phyloP scores from a whole-genome alignment of 2,888 invertebrate genomes.

The Acanthosepion lycidas region DNA sequence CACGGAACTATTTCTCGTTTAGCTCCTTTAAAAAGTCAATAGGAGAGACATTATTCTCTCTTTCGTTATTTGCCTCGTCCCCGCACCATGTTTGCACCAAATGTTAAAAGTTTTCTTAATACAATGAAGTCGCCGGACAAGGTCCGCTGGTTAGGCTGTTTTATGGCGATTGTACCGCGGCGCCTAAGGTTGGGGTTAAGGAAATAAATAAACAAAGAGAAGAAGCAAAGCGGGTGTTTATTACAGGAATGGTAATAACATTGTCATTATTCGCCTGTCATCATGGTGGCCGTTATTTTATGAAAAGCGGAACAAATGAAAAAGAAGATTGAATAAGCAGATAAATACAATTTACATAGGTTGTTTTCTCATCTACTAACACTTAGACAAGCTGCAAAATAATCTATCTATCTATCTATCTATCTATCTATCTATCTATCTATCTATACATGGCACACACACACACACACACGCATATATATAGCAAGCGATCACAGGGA shows the following conservation, averaged over 20 bases:
- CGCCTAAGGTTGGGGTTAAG: not conserved
- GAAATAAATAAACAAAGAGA: not conserved
- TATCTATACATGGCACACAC: too few relatives aligned
- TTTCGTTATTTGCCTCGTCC: not conserved
- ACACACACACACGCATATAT: too few relatives aligned
- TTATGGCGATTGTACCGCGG: not conserved
- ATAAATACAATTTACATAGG: not conserved
- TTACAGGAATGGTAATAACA: not conserved
- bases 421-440: too few relatives aligned
- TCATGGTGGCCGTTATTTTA: not conserved
- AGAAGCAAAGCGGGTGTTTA: not conserved
- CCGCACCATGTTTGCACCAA: not conserved
- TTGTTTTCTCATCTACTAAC: not conserved
- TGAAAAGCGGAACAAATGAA: not conserved
- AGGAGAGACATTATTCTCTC: not conserved
- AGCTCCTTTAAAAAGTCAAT: not conserved
- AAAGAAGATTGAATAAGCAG: not conserved
- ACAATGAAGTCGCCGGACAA: not conserved
- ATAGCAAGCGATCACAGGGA: too few relatives aligned
- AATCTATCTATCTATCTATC: too few relatives aligned
- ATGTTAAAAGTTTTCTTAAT: not conserved
- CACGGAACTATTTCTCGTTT: not conserved
- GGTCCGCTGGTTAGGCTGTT: not conserved
- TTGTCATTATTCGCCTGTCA: not conserved
- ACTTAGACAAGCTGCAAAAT: too few relatives aligned